Percentiles rank a stretch among this genome's conserved stretches.
Evolutionary conservation across 2,113 vertebrate species (phyloP).

Genomic region (Mustela lutreola): DNA sequence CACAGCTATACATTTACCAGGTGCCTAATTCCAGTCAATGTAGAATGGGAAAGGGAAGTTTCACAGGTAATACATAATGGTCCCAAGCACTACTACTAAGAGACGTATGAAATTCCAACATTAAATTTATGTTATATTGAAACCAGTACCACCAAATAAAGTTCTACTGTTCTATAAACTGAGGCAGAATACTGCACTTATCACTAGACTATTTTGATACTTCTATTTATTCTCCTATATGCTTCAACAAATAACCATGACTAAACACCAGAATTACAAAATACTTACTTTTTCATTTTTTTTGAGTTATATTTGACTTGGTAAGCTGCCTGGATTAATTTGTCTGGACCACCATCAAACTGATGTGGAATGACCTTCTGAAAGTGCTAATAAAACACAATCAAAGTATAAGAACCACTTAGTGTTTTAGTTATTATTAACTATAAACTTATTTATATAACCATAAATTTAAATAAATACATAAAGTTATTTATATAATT

Average conservation of each 20-base stretch:
- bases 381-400: conserved; percentile 95
- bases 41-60: neutral
- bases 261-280: conserved; percentile 50
- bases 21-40: neutral
- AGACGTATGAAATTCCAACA: neutral
- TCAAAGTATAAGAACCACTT: conserved; percentile 76
- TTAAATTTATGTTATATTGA: neutral
- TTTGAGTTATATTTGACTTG: conserved; percentile 99
- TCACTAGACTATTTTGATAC: neutral
- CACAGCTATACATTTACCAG: neutral
- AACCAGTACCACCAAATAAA: conserved; percentile 7
- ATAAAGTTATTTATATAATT: no score
- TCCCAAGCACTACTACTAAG: neutral
- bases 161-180: neutral
- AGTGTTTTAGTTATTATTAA: conserved; percentile 41
- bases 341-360: conserved; percentile 96
- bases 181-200: neutral
- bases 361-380: conserved; percentile 98
- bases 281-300: conserved; percentile 99
- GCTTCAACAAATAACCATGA: neutral
- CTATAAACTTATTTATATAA: neutral
- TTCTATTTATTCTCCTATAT: neutral
- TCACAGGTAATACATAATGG: neutral
- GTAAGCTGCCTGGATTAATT: conserved; percentile 96
- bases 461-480: no score